phyloP scores from a whole-genome alignment of 2,888 invertebrate species.

The Nysson spinosus region DNA sequence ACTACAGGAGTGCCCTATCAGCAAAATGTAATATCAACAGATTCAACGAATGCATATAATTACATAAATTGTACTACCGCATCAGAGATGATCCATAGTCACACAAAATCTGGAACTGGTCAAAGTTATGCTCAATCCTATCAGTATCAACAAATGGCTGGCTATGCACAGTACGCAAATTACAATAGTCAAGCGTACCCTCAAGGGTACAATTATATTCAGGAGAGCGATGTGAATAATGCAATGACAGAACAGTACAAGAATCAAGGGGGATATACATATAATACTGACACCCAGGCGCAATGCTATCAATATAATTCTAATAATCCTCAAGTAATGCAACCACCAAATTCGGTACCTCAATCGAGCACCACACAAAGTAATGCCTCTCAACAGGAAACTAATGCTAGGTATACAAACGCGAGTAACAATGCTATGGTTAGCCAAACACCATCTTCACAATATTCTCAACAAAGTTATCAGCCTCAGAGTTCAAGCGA shows the following conservation, averaged over 20 bases:
- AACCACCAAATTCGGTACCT: constrained; percentile 1
- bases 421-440: constrained; percentile 66
- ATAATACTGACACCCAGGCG: constrained; percentile 77
- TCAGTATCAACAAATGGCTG: constrained; percentile 60
- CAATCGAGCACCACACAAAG: neutral
- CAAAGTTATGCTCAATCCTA: constrained; percentile 60
- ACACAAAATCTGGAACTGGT: constrained; percentile 61
- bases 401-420: constrained; percentile 66
- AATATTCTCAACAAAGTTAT: constrained; percentile 59
- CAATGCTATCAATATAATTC: constrained; percentile 81
- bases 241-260: constrained; percentile 70
- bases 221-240: constrained; percentile 22
- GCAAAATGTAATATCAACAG: constrained; percentile 68
- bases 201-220: constrained; percentile 53
- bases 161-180: constrained; percentile 50
- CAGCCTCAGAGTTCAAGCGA: constrained; percentile 41
- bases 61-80: constrained; percentile 28
- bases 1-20: constrained; percentile 61
- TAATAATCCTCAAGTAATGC: constrained; percentile 78
- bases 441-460: constrained; percentile 68
- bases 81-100: constrained; percentile 72
- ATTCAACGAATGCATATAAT: constrained; percentile 32
- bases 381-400: constrained; percentile 38
- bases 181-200: constrained; percentile 59
- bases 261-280: constrained; percentile 83